Base-by-base conservation (phyloP, 2,113 vertebrate species). In the Melanostigma gelatinosum region DNA sequence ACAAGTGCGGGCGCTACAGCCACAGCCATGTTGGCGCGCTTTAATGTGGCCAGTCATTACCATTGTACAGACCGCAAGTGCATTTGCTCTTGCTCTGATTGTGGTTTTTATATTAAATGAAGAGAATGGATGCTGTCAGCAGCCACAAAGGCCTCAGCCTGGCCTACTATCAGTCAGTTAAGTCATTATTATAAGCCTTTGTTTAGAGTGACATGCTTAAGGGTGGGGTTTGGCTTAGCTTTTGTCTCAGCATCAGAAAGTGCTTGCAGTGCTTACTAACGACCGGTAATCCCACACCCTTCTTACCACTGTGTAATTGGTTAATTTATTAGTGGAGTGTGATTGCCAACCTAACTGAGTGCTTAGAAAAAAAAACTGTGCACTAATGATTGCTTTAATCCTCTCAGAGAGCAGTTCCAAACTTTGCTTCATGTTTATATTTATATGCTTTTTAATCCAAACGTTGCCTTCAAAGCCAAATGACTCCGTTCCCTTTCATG, bases 121-220 rank as follows among this genome's bases (percentile, higher is more conserved):
- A 69, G 67, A 72, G 73, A 75, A 63, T 77, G 75, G 75, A 60
- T 70, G 27, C 78, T 80, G 88, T 88, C 77, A 84, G 63, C 79
- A 84, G 86, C 85, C 78, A 63, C 87, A 87, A 24, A 72, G 72
- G 61, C 75, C 84, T 82, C 66, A 68, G 77, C 70, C 75, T 80
- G 84, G 87, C 84, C 67, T 44, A 9, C 76, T 84, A 78, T 87
- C 55, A 79, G 73, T 79, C 24, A 18, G 54, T 66, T 72, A 52
- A 90, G 80, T 86, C 75, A 89, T 92, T 90, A 89, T 88, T 68
- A 67, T 77, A 76, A 68, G 83, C 81, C 79, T 87, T 88, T 90
- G 85, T 89, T 91, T 90, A 58, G 52, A 80, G 68, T 63, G 72
- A 77, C 75, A 77, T 76, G 60, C 79, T 85, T 83, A n/a, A 42